Conservation (phyloP, 1,140 invertebrate species). For the Lutraria rhynchaena region DNA sequence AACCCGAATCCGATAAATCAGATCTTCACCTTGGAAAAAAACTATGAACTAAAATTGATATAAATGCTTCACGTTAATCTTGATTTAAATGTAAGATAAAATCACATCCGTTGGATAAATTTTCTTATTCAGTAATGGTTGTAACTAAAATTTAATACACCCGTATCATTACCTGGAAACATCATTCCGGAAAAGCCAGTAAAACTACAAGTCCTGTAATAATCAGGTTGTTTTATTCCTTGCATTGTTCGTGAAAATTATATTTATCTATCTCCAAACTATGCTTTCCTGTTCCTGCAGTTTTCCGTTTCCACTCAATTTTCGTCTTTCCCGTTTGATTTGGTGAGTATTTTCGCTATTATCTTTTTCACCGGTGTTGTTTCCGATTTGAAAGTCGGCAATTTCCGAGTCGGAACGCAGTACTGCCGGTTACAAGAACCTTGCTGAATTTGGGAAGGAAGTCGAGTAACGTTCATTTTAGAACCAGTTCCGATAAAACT, state of each 20-base stretch:
- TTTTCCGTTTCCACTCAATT: constrained; percentile 58
- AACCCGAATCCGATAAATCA: no score
- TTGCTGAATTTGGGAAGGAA: constrained; percentile 60
- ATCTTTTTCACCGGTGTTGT: constrained; percentile 42
- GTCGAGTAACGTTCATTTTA: constrained; percentile 55
- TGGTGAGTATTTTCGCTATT: constrained; percentile 55
- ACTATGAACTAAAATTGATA: no score
- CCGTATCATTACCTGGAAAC: constrained; percentile 65
- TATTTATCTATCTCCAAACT: constrained; percentile 53
- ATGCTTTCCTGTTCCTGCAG: constrained; percentile 39
- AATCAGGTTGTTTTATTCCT: constrained; percentile 70
- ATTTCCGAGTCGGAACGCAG: constrained; percentile 54
- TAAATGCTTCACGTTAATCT: no score
- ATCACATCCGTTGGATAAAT: no score
- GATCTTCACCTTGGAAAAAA: no score
- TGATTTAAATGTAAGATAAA: no score
- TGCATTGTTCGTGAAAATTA: constrained; percentile 65
- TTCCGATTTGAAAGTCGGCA: constrained; percentile 57
- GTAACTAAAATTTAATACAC: neutral
- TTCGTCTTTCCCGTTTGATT: constrained; percentile 46
- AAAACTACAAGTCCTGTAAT: constrained; percentile 71
- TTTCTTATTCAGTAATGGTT: neutral
- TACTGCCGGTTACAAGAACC: constrained; percentile 57
- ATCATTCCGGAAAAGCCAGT: constrained; percentile 70
- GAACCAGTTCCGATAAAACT: constrained; percentile 55